Base-by-base conservation (phyloP, 64 coral and sea anemone species). In the Pachyseris speciosa region DNA sequence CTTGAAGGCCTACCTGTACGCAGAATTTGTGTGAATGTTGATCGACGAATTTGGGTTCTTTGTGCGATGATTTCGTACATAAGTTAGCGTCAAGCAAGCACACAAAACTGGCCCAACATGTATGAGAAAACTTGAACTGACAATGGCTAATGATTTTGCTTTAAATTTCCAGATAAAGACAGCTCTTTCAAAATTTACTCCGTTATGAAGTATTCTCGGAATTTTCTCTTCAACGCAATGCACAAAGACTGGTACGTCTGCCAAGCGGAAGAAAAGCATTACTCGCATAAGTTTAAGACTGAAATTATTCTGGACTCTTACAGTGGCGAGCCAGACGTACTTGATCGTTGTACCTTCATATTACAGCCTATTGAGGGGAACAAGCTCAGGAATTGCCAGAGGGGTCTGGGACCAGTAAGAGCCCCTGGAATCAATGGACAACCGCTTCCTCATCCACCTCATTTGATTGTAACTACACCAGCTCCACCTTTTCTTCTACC, bases 221-320 rank as follows among this genome's bases (percentile, higher is more conserved):
- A 80, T 40, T 60, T 80, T 22, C 50, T 80, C 9, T 80, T 80
- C 1, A 91, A 79, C 25, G 40, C 91, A 19, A 69, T 83, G 75
- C 84, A 87, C 40, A 74, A 78, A 3, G 94, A 90, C 38, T 96
- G 94, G 94, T 96, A 83, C n/a, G 58, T 96, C 16, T 96, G 94
- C 55, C 89, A 96, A 69, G 67, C 65, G 17, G 2, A 1, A 32
- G 16, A 59, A 75, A 9, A 52, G 72, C 25, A 87, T 77, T 7
- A 34, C 3, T 29, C 19, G n/a, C n/a, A n/a, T n/a, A n/a, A n/a
- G n/a, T n/a, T n/a, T 39, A 17, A 15, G 6, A 80, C 31, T 25
- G 2, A 60, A 33, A 1, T 80, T 11, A 34, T 22, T 40, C 51
- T 80, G 0, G 77, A 80, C 52, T 80, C 39, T 39, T 80, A 80